phyloP scores from a whole-genome alignment of 2,797 vertebrate species.

The Onychomys arenicola region DNA sequence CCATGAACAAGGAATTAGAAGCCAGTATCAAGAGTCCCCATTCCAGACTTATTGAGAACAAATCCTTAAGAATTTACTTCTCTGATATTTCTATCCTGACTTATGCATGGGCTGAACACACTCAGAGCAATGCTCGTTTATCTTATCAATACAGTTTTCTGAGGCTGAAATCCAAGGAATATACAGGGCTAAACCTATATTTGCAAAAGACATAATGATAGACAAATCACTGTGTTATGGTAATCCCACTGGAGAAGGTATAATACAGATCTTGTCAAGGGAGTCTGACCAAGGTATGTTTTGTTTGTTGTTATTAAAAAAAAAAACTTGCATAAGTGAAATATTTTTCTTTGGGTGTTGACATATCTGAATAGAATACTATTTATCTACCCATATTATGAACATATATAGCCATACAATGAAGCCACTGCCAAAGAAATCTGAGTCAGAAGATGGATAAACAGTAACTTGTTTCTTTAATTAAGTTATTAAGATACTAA shows the following conservation, averaged over 20 bases:
- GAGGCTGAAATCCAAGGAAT: neutral
- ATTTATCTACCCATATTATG: neutral
- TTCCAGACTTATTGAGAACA: neutral
- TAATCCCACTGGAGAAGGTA: accelerated
- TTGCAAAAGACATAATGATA: accelerated
- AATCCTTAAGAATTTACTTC: neutral
- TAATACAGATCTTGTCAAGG: neutral
- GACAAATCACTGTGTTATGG: neutral
- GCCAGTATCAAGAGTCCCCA: neutral
- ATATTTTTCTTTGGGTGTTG: neutral
- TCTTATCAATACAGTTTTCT: neutral
- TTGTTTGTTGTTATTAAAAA: neutral
- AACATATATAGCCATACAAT: neutral
- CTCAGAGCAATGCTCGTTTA: neutral
- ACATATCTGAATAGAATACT: neutral
- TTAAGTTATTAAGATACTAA: neutral
- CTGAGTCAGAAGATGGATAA: neutral
- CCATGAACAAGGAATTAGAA: neutral
- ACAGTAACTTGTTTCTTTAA: neutral
- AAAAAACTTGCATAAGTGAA: neutral
- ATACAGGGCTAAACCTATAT: neutral
- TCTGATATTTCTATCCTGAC: neutral
- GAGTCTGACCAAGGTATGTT: no score
- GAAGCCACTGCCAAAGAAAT: neutral
- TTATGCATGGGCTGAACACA: neutral